Conservation (phyloP, 2,113 vertebrate genomes). For the Thamnaconus septentrionalis region DNA sequence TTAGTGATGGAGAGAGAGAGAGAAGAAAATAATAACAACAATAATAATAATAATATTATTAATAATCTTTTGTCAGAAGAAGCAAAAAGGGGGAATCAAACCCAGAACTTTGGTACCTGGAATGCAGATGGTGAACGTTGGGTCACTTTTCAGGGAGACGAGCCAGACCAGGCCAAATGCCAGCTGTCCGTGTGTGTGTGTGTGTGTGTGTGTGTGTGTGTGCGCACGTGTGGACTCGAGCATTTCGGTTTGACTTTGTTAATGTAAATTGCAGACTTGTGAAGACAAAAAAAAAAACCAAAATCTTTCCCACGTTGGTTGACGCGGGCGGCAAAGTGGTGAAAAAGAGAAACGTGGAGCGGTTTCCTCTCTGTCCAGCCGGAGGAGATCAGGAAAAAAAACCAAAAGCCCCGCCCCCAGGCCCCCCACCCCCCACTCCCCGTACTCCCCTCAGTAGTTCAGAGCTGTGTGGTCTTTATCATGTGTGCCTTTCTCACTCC, state of each 20-base stretch:
- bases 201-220: too few species aligned
- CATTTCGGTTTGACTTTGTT: too few species aligned
- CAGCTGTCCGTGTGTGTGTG: conserved; percentile 20
- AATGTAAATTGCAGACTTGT: neutral
- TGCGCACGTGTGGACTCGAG: too few species aligned
- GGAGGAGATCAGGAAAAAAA: conserved; percentile 27
- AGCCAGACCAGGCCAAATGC: conserved; percentile 39
- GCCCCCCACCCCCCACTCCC: neutral
- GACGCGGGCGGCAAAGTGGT: conserved; percentile 44
- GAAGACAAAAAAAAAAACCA: conserved; percentile 1
- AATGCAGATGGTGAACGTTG: too few species aligned
- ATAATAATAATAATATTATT: too few species aligned
- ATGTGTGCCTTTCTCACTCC: conserved; percentile 82
- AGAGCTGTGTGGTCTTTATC: conserved; percentile 76
- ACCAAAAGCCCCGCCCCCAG: conserved; percentile 68
- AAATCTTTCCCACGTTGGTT: conserved; percentile 57
- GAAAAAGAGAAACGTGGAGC: too few species aligned
- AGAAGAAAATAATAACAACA: neutral
- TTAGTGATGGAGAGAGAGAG: neutral
- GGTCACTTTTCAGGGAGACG: conserved; percentile 39
- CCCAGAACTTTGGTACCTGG: neutral
- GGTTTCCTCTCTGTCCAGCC: too few species aligned
- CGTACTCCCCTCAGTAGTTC: conserved; percentile 33
- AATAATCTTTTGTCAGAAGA: neutral
- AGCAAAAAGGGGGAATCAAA: conserved; percentile 4